phyloP scores from a whole-genome alignment of 2,113 vertebrate species.

The Lonchura striata region DNA sequence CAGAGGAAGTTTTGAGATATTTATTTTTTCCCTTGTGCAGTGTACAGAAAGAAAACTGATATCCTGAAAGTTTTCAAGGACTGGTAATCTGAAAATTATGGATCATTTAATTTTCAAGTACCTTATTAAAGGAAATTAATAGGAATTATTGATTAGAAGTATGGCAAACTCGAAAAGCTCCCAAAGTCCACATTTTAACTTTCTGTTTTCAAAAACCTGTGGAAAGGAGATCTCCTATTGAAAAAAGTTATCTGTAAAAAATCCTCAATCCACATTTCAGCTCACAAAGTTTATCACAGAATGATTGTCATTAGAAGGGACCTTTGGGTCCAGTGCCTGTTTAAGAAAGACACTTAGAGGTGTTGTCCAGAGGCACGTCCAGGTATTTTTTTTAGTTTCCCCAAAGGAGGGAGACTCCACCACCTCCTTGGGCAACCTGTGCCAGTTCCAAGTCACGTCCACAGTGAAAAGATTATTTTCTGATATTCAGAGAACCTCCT shows the following conservation, averaged over 20 bases:
- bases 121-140: neutral
- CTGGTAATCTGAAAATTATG: neutral
- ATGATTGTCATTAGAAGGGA: neutral
- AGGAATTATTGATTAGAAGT: neutral
- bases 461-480: neutral
- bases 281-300: neutral
- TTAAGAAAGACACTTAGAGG: neutral
- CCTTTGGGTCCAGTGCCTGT: neutral
- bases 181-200: neutral
- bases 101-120: neutral
- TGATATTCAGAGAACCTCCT: neutral
- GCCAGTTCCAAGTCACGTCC: neutral
- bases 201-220: neutral
- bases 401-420: neutral
- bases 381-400: neutral
- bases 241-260: neutral
- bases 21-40: neutral
- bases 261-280: neutral
- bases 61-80: neutral
- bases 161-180: neutral
- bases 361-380: accelerated
- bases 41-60: neutral
- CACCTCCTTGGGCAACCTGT: neutral
- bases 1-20: neutral
- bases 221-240: neutral